phyloP scores from a whole-genome alignment of 1,140 invertebrate species.

The Agrilus planipennis region DNA sequence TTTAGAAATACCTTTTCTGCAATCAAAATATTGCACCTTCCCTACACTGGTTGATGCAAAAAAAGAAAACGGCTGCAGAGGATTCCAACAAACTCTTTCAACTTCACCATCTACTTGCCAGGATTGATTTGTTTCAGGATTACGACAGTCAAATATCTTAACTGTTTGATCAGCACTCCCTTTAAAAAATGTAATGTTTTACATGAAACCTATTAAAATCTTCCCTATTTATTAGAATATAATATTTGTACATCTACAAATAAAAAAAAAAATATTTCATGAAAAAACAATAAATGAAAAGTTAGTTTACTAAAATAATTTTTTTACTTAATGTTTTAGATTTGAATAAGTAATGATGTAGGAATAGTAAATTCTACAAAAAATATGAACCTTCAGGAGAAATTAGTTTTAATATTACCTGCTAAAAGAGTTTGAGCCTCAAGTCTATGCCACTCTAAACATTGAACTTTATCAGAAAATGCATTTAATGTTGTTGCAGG shows the following conservation, averaged over 20 bases:
- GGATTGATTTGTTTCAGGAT: constrained; percentile 46
- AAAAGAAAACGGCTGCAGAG: constrained; percentile 56
- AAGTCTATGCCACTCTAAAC: constrained; percentile 75
- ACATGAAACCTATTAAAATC: constrained; percentile 3
- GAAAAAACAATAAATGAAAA: no score
- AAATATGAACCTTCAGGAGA: no score
- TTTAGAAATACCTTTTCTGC: constrained; percentile 40
- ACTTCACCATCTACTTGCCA: constrained; percentile 73
- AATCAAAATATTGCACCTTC: constrained; percentile 67
- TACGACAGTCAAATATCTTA: constrained; percentile 69
- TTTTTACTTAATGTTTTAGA: constrained; percentile 5
- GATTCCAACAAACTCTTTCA: constrained; percentile 81
- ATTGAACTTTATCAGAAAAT: constrained; percentile 74
- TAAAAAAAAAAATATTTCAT: no score
- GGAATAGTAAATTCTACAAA: no score
- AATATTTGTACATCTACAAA: neutral
- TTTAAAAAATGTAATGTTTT: constrained; percentile 15
- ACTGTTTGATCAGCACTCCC: constrained; percentile 49
- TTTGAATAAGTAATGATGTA: no score
- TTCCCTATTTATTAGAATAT: neutral
- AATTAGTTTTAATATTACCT: no score
- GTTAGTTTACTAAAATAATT: no score
- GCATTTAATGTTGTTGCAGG: constrained; percentile 59
- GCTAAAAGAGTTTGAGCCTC: constrained; percentile 71
- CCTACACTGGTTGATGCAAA: constrained; percentile 71